Evolutionary conservation across 2,797 vertebrate species (phyloP).

Genomic region (Hydrophis major): DNA sequence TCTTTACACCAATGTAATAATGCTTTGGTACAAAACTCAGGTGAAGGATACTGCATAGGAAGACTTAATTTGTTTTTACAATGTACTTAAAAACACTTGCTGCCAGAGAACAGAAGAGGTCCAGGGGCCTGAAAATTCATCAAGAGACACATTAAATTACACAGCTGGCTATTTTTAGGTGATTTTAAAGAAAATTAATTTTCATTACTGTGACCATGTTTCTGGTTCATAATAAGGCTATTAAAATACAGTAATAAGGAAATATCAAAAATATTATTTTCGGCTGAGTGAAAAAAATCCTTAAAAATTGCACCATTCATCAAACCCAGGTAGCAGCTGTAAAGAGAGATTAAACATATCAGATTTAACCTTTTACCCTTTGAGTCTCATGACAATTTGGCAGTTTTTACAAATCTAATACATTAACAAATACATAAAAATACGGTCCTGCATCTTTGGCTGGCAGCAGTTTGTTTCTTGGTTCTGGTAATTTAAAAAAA

Average conservation of each 20-base stretch:
- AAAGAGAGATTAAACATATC: background rate
- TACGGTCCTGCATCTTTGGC: background rate
- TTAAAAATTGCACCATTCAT: background rate
- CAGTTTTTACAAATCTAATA: background rate
- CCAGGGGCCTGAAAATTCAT: background rate
- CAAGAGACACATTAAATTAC: background rate
- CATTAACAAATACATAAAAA: background rate
- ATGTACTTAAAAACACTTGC: background rate
- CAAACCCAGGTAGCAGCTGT: background rate
- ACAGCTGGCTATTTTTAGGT: background rate
- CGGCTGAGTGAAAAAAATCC: background rate
- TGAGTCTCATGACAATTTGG: background rate
- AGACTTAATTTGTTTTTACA: background rate
- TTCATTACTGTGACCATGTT: background rate
- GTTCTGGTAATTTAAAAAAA: background rate
- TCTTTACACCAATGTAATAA: background rate
- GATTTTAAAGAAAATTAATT: background rate
- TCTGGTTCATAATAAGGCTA: background rate
- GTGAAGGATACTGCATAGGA: background rate
- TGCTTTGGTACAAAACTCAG: background rate
- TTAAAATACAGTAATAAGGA: background rate
- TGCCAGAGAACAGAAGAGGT: background rate
- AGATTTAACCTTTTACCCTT: background rate
- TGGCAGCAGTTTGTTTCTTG: background rate
- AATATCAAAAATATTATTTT: background rate